These are phyloP conservation scores for Hydropsyche tenuis DNA, from an alignment of 1,140 invertebrate species.

Conservation along the genomic window DNA sequence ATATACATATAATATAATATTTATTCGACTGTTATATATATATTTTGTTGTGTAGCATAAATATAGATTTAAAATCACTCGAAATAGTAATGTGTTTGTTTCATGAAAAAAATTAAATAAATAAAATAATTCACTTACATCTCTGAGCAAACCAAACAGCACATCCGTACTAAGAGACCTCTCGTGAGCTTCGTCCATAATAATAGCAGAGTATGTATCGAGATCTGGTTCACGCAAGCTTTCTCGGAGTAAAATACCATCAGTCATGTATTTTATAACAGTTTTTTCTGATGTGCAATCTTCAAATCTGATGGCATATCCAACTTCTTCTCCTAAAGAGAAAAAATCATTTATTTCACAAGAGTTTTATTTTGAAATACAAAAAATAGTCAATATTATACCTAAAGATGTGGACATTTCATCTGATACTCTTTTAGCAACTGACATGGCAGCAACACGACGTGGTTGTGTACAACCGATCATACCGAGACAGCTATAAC, in stretches of 20 bases:
- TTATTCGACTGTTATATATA: too few species aligned
- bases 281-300: conserved; percentile 97
- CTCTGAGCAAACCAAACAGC: conserved; percentile 93
- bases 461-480: conserved; percentile 96
- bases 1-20: too few species aligned
- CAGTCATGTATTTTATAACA: conserved; percentile 99
- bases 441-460: conserved; percentile 98
- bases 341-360: conserved; percentile 32
- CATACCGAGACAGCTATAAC: conserved; percentile 91
- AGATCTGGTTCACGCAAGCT: conserved; percentile 94
- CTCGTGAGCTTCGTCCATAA: conserved; percentile 99
- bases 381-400: conserved; percentile 49
- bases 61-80: background rate
- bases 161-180: conserved; percentile 97
- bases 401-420: conserved; percentile 92
- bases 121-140: conserved; percentile 74
- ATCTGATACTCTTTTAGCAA: conserved; percentile 98
- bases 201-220: conserved; percentile 94
- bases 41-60: too few species aligned
- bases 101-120: background rate
- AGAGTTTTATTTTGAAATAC: background rate
- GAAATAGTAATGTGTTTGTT: background rate
- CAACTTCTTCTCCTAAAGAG: conserved; percentile 85
- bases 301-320: conserved; percentile 99
- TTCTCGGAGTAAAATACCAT: conserved; percentile 96